Conservation (phyloP, 2,113 vertebrate genomes). For the Piaya cayana region DNA sequence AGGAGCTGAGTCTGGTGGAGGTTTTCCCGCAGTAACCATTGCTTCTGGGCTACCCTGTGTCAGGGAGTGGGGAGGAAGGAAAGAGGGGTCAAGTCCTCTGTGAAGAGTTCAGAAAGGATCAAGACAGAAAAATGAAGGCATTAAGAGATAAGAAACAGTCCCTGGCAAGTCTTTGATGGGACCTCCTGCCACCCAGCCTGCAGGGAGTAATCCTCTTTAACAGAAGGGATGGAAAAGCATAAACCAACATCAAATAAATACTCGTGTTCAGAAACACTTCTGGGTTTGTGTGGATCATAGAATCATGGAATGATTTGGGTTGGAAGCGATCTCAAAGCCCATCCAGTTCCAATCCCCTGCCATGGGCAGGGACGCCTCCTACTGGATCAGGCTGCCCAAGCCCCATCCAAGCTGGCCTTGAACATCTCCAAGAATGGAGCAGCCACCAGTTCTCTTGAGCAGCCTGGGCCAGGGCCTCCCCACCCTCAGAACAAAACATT, state of each 20-base stretch:
- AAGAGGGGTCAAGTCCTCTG: background rate
- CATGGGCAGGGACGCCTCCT: too few relatives aligned
- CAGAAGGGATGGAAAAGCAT: background rate
- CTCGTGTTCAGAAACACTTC: background rate
- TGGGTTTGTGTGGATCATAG: background rate
- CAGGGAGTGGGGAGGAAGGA: rapidly evolving
- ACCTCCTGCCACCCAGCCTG: background rate
- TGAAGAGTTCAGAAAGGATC: background rate
- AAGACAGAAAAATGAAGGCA: background rate
- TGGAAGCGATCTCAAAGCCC: too few relatives aligned
- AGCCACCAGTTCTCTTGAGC: too few relatives aligned
- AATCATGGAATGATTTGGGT: too few relatives aligned
- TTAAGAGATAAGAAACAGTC: background rate
- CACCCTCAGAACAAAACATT: too few relatives aligned
- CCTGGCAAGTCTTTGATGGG: background rate
- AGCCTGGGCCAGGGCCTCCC: too few relatives aligned
- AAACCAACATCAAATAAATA: background rate
- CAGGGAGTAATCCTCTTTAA: background rate
- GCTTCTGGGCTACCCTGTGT: background rate
- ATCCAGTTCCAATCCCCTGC: too few relatives aligned
- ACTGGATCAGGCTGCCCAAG: too few relatives aligned
- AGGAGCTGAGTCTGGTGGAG: background rate
- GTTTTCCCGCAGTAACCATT: background rate
- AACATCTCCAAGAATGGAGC: too few relatives aligned
- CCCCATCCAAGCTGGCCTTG: too few relatives aligned